A percentile compares a stretch with the other conserved stretches of the same genome.
Evolutionary conservation across 2,888 invertebrate species (phyloP).

Genomic region (Zeuzera pyrina): DNA sequence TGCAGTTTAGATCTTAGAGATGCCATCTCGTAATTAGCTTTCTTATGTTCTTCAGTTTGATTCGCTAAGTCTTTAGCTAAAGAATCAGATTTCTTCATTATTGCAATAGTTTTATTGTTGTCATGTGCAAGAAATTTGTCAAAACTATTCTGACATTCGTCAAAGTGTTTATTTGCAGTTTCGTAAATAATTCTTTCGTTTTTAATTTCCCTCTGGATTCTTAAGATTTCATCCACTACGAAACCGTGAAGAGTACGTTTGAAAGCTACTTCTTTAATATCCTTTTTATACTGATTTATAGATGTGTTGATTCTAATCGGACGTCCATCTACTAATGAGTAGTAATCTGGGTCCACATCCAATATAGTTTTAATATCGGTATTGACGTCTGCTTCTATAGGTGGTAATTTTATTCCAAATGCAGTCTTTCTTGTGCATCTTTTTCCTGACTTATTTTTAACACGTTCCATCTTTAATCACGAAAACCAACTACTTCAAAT

Average conservation of each 20-base stretch:
- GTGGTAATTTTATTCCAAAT: conserved; percentile 50
- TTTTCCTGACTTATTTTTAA: conserved; percentile 24
- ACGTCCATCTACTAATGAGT: conserved; percentile 72
- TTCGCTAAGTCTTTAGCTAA: conserved; percentile 48
- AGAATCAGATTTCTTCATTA: conserved; percentile 60
- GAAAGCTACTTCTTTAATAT: conserved; percentile 55
- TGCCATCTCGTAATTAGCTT: conserved; percentile 51
- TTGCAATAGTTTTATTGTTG: conserved; percentile 56
- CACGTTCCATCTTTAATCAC: conserved; percentile 30
- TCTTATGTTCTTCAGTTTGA: conserved; percentile 52
- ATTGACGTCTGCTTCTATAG: conserved; percentile 35
- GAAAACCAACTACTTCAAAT: not conserved
- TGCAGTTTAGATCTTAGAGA: conserved; percentile 56
- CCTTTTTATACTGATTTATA: conserved; percentile 66
- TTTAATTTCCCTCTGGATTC: conserved; percentile 54
- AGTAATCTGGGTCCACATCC: conserved; percentile 77
- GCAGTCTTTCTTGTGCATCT: conserved; percentile 29
- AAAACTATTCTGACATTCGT: conserved; percentile 57
- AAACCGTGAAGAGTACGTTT: conserved; percentile 51
- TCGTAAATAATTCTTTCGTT: conserved; percentile 46
- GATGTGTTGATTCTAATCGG: conserved; percentile 72
- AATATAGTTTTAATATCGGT: conserved; percentile 62
- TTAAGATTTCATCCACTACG: conserved; percentile 51
- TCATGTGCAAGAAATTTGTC: conserved; percentile 61
- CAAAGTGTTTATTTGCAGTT: conserved; percentile 47